Evolutionary conservation across 2,113 vertebrate genomes (phyloP), one percentile per base, ranked within the genome.

Genomic region (Brachirus orientalis): DNA sequence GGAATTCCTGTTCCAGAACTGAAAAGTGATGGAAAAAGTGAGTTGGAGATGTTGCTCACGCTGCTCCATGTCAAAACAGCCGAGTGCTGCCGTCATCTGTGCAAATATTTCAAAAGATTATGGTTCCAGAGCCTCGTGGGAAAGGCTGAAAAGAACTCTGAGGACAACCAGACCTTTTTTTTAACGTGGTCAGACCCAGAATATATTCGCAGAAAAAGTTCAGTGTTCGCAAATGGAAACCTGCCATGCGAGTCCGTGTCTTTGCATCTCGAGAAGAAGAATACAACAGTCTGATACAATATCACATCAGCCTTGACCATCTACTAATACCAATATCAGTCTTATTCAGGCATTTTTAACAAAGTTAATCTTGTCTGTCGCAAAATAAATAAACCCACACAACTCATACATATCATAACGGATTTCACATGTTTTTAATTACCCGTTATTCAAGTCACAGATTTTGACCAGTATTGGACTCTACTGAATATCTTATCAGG

Each of bases 51-150:
- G 65, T 60, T 17, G 58, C 73, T 80, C 79, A 69, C 52, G 79
- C 73, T 16, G 77, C 75, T 86, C 81, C n/a, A 55, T 88, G 86
- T 89, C 83, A 88, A 87, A 87, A 87, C 86, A 84, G 83, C 73
- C 70, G 16, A 75, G 75, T 40, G 58, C 82, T 82, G 87, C 83
- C 83, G 83, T 91, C 89, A 84, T 87, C 84, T 72, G 78, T 86
- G 83, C 85, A 89, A 89, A 91, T 90, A 90, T 91, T 90, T 92
- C 70, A 64, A 79, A 82, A 86, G 89, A 92, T 90, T 92, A 91
- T 71, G 61, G 71, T 67, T 69, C 7, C 20, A 61, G 80, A 87
- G 85, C 89, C 82, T 86, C 87, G 86, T 90, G 88, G 86, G 91
- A 90, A 90, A 75, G 74, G 63, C 74, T 69, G 77, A 77, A 88